Evolutionary conservation across 92 coral and sea anemone genomes (phyloP), one percentile per base, ranked within the genome.

Genomic region (Siderastrea siderea): DNA sequence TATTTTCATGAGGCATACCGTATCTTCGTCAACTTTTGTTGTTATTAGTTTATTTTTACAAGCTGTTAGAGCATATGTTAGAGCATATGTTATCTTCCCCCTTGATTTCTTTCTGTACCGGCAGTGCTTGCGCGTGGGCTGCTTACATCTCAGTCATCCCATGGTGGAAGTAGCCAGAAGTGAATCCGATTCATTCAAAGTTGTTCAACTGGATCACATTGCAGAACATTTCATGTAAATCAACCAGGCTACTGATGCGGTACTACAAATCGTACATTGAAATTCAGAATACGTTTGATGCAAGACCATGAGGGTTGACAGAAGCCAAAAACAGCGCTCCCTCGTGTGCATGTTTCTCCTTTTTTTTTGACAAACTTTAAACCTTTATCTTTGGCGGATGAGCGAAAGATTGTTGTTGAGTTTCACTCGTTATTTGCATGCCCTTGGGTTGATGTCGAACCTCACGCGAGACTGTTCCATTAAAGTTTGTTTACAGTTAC

Each of bases 161-260:
- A 26, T 26, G 38, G 38, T 26, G 38, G 38, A 26, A 26, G 38
- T 26, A 26, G 38, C 38, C 38, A 26, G 38, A 7, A 55, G 12
- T 55, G 8, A 61, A 78, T 78, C 62, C 82, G 38, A 60, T 63
- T 78, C 48, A 61, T 61, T 78, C 71, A 47, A 45, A 77, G 55
- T 48, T 38, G 47, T 67, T 78, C 57, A 14, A 61, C 71, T 78
- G 82, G 71, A 61, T 16, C 82, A 55, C n/a, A 78, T 63, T 63
- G 50, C 82, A 78, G 53, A 78, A 78, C 13, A 63, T 51, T 19
- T 26, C 7, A 47, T 61, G 66, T 60, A 38, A 62, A 47, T 59
- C 66, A 50, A 55, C 49, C 26, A n/a, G 50, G 43, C 50, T 67
- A 76, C 12, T 76, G 80, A 76, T 13, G 80, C 80, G 80, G 66